Evolutionary conservation across 2,113 vertebrate genomes (phyloP).

Genomic region (Chauna torquata): DNA sequence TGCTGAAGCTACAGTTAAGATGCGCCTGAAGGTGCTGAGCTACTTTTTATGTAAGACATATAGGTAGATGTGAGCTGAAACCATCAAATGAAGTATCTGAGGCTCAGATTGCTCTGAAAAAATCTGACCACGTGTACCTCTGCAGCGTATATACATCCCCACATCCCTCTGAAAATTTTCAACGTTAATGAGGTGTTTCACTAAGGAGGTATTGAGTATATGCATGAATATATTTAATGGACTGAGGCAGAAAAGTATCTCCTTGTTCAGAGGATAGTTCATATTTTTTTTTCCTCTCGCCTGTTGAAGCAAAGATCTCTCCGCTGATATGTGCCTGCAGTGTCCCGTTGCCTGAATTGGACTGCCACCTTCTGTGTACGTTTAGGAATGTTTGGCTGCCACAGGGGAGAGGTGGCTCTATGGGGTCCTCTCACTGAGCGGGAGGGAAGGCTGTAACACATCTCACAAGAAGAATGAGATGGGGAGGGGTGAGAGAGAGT

Average conservation of each 20-base stretch:
- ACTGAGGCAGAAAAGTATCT: background rate
- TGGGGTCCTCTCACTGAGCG: fast-evolving
- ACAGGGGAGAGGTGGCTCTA: fast-evolving
- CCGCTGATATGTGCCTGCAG: background rate
- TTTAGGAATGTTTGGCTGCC: background rate
- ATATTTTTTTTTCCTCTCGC: background rate
- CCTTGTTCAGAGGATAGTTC: background rate
- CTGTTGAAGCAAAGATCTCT: background rate
- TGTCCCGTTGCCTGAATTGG: background rate
- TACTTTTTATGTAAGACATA: background rate
- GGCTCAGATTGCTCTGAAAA: background rate
- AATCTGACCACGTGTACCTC: background rate
- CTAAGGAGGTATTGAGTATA: background rate
- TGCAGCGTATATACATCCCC: fast-evolving
- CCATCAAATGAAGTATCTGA: background rate
- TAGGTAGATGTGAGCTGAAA: fast-evolving
- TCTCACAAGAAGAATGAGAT: background rate
- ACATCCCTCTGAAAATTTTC: background rate
- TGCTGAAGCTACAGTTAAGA: background rate
- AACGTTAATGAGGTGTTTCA: background rate
- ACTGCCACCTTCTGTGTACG: background rate
- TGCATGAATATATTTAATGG: background rate
- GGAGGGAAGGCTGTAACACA: background rate
- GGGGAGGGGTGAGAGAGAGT: too few relatives aligned
- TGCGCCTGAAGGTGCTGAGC: background rate